Percentiles rank a stretch among this genome's conserved stretches.
These are phyloP conservation scores for Pseudeuparius sepicola DNA, from an alignment of 2,888 invertebrate genomes.

Conservation along the genomic window DNA sequence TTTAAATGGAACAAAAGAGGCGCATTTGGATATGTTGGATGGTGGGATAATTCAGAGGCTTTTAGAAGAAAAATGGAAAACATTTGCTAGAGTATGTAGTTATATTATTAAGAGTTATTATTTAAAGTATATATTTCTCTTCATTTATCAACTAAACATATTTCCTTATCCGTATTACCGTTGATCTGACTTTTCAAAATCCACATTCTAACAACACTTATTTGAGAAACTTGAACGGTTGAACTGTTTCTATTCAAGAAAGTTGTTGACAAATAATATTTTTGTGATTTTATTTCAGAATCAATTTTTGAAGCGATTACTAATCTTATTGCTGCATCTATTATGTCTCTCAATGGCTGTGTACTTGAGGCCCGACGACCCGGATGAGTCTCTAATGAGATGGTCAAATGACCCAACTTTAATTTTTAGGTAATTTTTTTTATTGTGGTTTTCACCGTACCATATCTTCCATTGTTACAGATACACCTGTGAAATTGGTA, in stretches of 20 bases:
- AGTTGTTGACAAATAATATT: background rate
- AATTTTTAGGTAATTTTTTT: slow-evolving; percentile 34
- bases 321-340: slow-evolving; percentile 80
- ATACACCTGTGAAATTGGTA: slow-evolving; percentile 73
- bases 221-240: too few relatives aligned
- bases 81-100: slow-evolving; percentile 84
- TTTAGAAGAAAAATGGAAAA: slow-evolving; percentile 98
- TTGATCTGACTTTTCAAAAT: too few relatives aligned
- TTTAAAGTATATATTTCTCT: too few relatives aligned
- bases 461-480: slow-evolving; percentile 34
- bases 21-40: slow-evolving; percentile 97
- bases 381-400: slow-evolving; percentile 45
- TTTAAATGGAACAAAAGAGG: slow-evolving; percentile 92
- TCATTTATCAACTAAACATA: slow-evolving; percentile 7
- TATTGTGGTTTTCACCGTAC: background rate
- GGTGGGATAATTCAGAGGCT: slow-evolving; percentile 96
- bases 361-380: slow-evolving; percentile 73
- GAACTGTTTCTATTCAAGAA: background rate
- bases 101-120: slow-evolving; percentile 4
- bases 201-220: too few relatives aligned
- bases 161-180: too few relatives aligned
- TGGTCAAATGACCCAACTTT: slow-evolving; percentile 45
- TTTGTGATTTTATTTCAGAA: slow-evolving; percentile 52
- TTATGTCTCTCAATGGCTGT: slow-evolving; percentile 81
- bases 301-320: slow-evolving; percentile 84